These are phyloP conservation scores for Phylloscopus trochiloides DNA, from an alignment of 2,113 vertebrate species.

Conservation along the genomic window DNA sequence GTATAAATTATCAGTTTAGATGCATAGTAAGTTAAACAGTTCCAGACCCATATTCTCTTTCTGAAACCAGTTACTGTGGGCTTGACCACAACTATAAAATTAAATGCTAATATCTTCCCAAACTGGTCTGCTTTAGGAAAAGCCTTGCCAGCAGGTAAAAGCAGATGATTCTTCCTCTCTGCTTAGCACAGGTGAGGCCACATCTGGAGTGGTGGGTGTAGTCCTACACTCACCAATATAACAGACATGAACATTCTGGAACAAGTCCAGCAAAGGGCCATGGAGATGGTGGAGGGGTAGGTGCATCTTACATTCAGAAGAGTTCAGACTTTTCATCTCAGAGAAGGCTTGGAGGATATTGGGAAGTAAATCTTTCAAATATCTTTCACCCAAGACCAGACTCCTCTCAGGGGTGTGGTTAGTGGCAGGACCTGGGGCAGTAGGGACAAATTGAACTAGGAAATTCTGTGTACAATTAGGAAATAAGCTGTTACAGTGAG, in stretches of 20 bases:
- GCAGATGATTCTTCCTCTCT: not conserved
- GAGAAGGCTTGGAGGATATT: not conserved
- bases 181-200: not conserved
- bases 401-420: not conserved
- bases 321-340: not conserved
- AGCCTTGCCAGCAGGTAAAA: not conserved
- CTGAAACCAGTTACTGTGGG: not conserved
- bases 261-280: not conserved
- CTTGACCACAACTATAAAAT: not conserved
- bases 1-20: not conserved
- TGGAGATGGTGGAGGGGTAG: not conserved
- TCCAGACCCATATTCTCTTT: not conserved
- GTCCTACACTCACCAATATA: not conserved
- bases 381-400: too few relatives aligned
- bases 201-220: not conserved
- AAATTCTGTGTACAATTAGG: not conserved
- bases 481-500: not conserved
- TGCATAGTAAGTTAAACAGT: not conserved
- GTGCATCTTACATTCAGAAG: rapidly evolving
- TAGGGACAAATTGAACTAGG: not conserved
- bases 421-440: not conserved
- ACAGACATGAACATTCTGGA: not conserved
- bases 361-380: not conserved
- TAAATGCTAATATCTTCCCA: not conserved
- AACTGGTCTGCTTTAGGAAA: not conserved